Evolutionary conservation across 1,140 invertebrate genomes (phyloP).

Genomic region (Drosophila bocki): DNA sequence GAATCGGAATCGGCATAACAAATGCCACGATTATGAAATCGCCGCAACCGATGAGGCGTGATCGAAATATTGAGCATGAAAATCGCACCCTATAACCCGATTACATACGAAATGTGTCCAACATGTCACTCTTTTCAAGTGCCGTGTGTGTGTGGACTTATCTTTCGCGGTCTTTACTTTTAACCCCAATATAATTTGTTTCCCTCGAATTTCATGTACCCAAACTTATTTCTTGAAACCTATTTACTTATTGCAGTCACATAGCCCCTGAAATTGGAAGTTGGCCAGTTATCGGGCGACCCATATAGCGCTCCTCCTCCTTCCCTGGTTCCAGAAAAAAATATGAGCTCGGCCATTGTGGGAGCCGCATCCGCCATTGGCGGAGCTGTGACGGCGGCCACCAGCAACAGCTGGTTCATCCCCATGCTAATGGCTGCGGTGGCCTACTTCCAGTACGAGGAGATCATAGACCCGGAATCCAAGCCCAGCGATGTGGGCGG

Average conservation of each 20-base stretch:
- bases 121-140: slow-evolving; percentile 48
- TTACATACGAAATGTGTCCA: slow-evolving; percentile 33
- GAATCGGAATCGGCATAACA: slow-evolving; percentile 50
- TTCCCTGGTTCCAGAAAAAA: slow-evolving; percentile 6
- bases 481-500: slow-evolving; percentile 89
- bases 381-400: slow-evolving; percentile 87
- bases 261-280: slow-evolving; percentile 20
- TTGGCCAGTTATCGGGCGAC: slow-evolving; percentile 6
- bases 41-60: slow-evolving; percentile 36
- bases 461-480: slow-evolving; percentile 91
- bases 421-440: slow-evolving; percentile 92
- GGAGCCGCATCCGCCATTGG: slow-evolving; percentile 86
- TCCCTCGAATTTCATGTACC: neutral
- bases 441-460: slow-evolving; percentile 93
- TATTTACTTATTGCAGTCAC: slow-evolving; percentile 61
- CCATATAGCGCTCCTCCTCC: slow-evolving; percentile 13
- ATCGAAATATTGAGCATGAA: slow-evolving; percentile 63
- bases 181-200: neutral
- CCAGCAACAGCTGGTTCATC: slow-evolving; percentile 89
- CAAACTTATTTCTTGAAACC: slow-evolving; percentile 21
- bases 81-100: slow-evolving; percentile 58
- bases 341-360: slow-evolving; percentile 85
- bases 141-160: slow-evolving; percentile 1
- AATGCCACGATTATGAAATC: slow-evolving; percentile 64
- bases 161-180: neutral